These are phyloP conservation scores for Zenarchopterus dispar DNA, from an alignment of 2,797 vertebrate genomes.

Conservation along the genomic window DNA sequence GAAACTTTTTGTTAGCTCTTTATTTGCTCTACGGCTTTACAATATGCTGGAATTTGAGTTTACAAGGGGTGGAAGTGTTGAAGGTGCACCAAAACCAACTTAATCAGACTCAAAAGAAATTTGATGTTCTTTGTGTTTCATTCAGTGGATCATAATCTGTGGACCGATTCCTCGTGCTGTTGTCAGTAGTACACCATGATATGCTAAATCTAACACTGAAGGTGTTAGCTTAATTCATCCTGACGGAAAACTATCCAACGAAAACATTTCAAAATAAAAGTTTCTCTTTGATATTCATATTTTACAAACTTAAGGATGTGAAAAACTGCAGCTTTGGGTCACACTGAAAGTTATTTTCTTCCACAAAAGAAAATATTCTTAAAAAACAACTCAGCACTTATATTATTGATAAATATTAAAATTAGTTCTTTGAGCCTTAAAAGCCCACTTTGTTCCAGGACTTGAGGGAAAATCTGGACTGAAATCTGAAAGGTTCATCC, in stretches of 20 bases:
- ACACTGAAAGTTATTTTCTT: no score
- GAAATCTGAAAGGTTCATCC: background rate
- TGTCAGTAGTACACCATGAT: conserved; percentile 45
- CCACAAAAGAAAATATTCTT: no score
- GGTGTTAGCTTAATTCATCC: background rate
- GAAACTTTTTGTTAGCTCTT: background rate
- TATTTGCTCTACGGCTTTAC: conserved; percentile 32
- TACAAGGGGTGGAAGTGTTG: background rate
- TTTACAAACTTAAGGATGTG: no score
- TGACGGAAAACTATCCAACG: no score
- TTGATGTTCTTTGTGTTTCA: conserved; percentile 10
- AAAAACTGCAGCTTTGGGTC: no score
- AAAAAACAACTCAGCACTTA: no score
- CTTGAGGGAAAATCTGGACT: background rate
- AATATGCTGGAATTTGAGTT: conserved; percentile 17
- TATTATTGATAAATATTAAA: no score
- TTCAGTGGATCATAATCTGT: conserved; percentile 6
- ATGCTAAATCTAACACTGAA: conserved; percentile 6
- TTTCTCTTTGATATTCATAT: no score
- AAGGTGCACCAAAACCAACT: background rate
- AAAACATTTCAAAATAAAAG: no score
- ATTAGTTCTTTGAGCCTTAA: background rate
- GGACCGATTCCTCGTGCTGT: conserved; percentile 16
- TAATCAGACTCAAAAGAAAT: conserved; percentile 10
- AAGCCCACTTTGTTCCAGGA: background rate